Evolutionary conservation across 2,113 vertebrate species (phyloP), one percentile per base, ranked within the genome.

Genomic region (Dascyllus trimaculatus): DNA sequence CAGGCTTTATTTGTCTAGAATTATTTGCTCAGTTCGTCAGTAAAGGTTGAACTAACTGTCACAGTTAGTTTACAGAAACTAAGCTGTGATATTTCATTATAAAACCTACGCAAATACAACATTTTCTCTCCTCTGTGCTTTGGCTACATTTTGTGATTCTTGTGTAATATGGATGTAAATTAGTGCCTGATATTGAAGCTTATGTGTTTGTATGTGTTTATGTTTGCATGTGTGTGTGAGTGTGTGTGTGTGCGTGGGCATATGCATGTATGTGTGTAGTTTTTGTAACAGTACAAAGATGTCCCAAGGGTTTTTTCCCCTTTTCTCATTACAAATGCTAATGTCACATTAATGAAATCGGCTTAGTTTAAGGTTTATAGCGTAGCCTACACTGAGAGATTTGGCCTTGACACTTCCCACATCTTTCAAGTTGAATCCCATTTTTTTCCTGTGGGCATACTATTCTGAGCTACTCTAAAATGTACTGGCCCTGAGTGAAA

Each of bases 311-410:
- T 54, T 77, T 74, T 78, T 77, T 45, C 76, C 84, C 78, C 61
- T 65, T 84, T 90, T 83, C 93, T 92, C 88, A 91, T 93, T 89
- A 91, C 88, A 87, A 91, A 93, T 93, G 91, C 91, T 91, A 93
- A 93, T 93, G 85, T 93, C 88, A 91, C 86, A 92, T 93, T 91
- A 93, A 93, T 93, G 86, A 93, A 93, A 93, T 92, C 80, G 86
- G 89, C 90, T 93, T 92, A 92, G 84, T 90, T 89, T 83, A 83
- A 86, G 88, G 91, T 93, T 92, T 91, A 91, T 89, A 81, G 88
- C 85, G 73, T 88, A 84, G 88, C 92, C 91, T 82, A 89, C 90
- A 74, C 87, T 77, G 25, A 70, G 81, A 91, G 90, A 93, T 92
- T 93, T 89, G 82, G 89, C 87, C 85, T 81, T 60, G 72, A 89